Evolutionary conservation across 1,140 invertebrate genomes (phyloP), one percentile per base, ranked within the genome.

Genomic region (Fopius arisanus): DNA sequence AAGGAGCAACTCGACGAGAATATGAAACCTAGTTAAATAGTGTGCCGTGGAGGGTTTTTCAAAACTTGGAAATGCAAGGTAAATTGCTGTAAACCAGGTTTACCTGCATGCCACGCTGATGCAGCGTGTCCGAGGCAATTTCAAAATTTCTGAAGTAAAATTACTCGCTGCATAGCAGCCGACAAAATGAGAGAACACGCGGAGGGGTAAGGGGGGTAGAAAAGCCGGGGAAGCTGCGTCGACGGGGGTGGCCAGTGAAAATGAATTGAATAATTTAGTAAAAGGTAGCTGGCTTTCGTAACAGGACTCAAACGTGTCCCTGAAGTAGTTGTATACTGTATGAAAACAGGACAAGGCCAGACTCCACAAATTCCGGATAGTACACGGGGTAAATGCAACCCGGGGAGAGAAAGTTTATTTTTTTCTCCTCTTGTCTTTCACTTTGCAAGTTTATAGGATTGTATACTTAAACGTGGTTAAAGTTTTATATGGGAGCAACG

Each of bases 211-310:
- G 12, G 41, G n/a, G 10, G 37, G 9, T 40, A 21, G 29, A 71
- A 48, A 28, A 43, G 62, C 51, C 37, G 33, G 26, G 62, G 41
- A 21, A 74, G 69, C 54, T 59, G 10, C 23, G 26, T 26, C 14
- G 54, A 23, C 19, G 54, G 19, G 54, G 54, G 14, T 5, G 14
- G 23, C 21, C 54, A 59, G 54, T 37, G 62, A 74, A 75, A 79
- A 81, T 79, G 78, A 81, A 81, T 80, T 80, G 79, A 80, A 81
- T 81, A 80, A 81, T 80, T 81, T 80, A 80, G 75, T 73, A 43
- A 75, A 70, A 23, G 59, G 62, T 78, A 70, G 73, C 63, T 48
- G 74, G 72, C 65, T 59, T 66, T 74, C 74, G 66, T 75, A 77
- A 70, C 68, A 66, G 76, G 75, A 73, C 77, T 71, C 75, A 72